Percentiles rank a stretch among this genome's conserved stretches.
phyloP scores from a whole-genome alignment of 2,888 invertebrate species.

The Polymixis flavicincta region DNA sequence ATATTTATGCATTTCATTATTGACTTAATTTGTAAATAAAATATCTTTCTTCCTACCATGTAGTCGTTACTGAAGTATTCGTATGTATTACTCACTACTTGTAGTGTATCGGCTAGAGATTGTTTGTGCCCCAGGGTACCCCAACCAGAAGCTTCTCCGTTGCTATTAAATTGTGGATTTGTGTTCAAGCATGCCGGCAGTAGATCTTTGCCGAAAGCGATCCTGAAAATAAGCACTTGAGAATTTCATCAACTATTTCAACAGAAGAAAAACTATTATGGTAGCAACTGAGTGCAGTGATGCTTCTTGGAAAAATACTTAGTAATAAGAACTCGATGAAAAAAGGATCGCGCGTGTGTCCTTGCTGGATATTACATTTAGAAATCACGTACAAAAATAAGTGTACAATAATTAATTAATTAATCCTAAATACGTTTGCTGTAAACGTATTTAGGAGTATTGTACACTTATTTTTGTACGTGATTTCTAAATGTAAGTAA shows the following conservation, averaged over 20 bases:
- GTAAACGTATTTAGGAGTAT: background rate
- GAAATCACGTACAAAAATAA: no score
- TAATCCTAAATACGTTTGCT: no score
- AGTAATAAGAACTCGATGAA: background rate
- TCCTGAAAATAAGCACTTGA: slow-evolving; percentile 29
- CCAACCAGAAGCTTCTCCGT: slow-evolving; percentile 51
- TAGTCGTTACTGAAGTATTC: background rate
- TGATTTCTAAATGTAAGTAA: background rate
- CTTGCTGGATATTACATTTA: background rate
- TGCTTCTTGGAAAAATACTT: background rate
- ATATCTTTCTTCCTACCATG: background rate
- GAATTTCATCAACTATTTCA: background rate
- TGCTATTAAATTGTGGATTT: background rate
- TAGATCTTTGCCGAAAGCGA: slow-evolving; percentile 48
- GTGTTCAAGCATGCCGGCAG: slow-evolving; percentile 52
- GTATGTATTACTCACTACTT: slow-evolving; percentile 46
- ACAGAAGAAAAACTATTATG: background rate
- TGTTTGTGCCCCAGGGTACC: slow-evolving; percentile 43
- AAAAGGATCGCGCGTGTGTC: background rate
- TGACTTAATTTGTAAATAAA: background rate
- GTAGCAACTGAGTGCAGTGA: background rate
- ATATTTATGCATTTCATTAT: background rate
- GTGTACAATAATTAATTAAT: no score
- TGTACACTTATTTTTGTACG: background rate
- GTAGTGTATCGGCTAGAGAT: slow-evolving; percentile 42